Evolutionary conservation across 2,113 vertebrate genomes (phyloP).

Genomic region (Petrocephalus microphthalmus): DNA sequence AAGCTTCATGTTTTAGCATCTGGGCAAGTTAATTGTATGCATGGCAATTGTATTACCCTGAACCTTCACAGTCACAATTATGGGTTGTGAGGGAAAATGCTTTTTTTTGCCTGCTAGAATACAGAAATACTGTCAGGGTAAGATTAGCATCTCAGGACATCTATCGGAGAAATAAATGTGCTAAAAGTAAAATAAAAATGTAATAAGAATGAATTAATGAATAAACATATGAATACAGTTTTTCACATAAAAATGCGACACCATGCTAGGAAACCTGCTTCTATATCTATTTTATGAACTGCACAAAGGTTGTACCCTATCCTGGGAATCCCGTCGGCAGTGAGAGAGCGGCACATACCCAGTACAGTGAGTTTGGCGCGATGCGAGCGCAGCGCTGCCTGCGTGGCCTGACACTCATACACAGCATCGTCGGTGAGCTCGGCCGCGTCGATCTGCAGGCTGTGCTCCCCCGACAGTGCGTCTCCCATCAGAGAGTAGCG

Average conservation of each 20-base stretch:
- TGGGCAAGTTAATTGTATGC: constrained; percentile 58
- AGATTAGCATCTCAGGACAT: constrained; percentile 46
- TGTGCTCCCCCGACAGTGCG: constrained; percentile 73
- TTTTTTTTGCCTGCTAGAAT: constrained; percentile 27
- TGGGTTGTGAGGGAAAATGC: constrained; percentile 29
- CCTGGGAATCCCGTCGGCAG: not conserved
- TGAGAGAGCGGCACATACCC: constrained; percentile 57
- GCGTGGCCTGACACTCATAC: constrained; percentile 85
- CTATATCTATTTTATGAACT: not conserved
- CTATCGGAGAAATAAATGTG: constrained; percentile 16
- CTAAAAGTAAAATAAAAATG: not conserved
- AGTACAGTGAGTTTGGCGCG: constrained; percentile 75
- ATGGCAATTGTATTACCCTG: constrained; percentile 62
- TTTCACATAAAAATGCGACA: not conserved
- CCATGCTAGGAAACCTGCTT: not conserved
- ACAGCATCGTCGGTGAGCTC: constrained; percentile 77
- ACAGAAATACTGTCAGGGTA: constrained; percentile 37
- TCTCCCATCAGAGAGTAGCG: constrained; percentile 80
- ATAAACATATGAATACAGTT: no score
- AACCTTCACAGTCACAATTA: constrained; percentile 55
- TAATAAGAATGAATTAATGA: not conserved
- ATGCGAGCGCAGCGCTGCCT: constrained; percentile 77
- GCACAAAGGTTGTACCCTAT: not conserved
- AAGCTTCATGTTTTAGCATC: constrained; percentile 55
- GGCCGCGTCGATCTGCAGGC: constrained; percentile 74